A percentile compares a stretch with the other conserved stretches of the same genome.
Conservation (phyloP, 2,113 vertebrate genomes). For the Jacana jacana region DNA sequence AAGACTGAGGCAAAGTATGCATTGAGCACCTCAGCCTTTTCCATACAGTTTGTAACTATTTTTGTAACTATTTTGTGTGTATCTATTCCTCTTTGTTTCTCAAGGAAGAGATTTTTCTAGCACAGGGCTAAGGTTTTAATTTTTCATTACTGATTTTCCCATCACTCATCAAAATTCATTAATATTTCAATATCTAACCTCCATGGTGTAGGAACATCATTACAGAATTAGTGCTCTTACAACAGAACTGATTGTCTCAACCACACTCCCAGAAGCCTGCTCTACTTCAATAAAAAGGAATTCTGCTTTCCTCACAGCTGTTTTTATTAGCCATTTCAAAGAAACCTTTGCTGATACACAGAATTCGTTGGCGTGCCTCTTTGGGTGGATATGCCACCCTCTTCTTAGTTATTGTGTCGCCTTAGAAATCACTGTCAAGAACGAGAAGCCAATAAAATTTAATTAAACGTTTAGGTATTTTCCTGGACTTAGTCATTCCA, state of each 20-base stretch:
- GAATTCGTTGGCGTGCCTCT: not conserved
- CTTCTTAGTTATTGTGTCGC: not conserved
- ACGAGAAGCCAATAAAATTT: not conserved
- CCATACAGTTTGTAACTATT: too few species aligned
- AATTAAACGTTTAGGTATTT: not conserved
- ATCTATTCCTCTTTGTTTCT: not conserved
- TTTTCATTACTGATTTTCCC: not conserved
- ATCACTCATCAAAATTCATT: slow-evolving; percentile 4
- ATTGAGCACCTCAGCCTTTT: too few species aligned
- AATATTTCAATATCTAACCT: not conserved
- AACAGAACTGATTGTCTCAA: not conserved
- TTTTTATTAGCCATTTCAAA: not conserved
- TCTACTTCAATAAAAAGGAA: not conserved
- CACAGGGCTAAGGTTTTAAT: not conserved
- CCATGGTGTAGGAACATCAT: not conserved
- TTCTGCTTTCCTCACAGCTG: not conserved
- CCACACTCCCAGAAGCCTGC: not conserved
- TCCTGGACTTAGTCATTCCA: not conserved
- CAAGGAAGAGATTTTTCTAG: not conserved
- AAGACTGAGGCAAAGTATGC: too few species aligned
- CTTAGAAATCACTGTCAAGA: not conserved
- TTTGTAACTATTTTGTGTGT: too few species aligned
- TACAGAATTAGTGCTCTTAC: not conserved
- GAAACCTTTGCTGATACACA: not conserved
- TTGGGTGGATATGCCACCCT: not conserved